Evolutionary conservation across 1,140 invertebrate genomes (phyloP), one percentile per base, ranked within the genome.

Genomic region (Drosophila orosa): DNA sequence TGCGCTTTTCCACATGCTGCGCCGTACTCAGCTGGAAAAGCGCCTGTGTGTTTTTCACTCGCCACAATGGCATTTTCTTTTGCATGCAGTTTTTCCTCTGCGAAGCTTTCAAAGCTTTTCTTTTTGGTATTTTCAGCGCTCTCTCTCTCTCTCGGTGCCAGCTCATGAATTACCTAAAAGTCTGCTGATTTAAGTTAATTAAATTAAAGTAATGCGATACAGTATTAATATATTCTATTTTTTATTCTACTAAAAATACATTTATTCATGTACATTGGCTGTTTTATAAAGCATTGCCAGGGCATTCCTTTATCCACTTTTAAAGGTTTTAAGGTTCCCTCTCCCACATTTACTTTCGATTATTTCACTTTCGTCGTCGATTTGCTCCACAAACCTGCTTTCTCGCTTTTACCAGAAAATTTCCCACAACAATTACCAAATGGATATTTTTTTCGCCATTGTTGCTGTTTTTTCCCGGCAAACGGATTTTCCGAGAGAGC

Each of bases 11-110:
- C 79, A 86, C 82, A 86, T 82, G 84, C 83, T 87, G 79, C 67
- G 71, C 77, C 71, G 79, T 83, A 86, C 82, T 87, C 84, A 89
- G 83, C 84, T 86, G 79, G 83, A 86, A 83, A 87, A 86, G 65
- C 79, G 66, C 72, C 37, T 73, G 45, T 29, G 27, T 31, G 52
- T 29, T 73, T 80, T 74, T 35, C 62, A 61, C 56, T 78, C 39
- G 62, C 62, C 35, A 66, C 61, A 66, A 45, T 33, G 58, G 52
- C 73, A 76, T 54, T 76, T 76, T 76, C 61, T 45, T 76, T 67
- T 24, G 72, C 54, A 31, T 50, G 57, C 45, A 65, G 35, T 68
- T 65, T 65, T 68, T 24, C 45, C 65, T 40, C 55, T 13, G 35
- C 65, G 24, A 72, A 71, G 68, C 69, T 73, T 59, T 45, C 40